Conservation (phyloP, 37 sponge, comb jelly and placozoan genomes). For the Diacarnus erythraeanus region DNA sequence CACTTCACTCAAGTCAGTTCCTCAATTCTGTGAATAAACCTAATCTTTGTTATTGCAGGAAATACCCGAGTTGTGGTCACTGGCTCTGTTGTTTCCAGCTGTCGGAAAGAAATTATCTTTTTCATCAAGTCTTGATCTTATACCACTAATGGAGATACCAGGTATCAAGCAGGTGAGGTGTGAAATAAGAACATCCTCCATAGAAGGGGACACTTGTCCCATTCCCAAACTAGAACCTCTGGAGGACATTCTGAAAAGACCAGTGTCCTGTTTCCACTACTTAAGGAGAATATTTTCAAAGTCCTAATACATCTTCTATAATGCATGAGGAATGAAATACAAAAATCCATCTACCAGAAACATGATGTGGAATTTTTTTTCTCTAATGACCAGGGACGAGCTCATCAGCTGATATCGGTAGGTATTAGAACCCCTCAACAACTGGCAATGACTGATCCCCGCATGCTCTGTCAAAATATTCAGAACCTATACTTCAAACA, state of each 20-base stretch:
- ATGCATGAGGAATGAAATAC: too few relatives aligned
- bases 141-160: slow-evolving; percentile 85
- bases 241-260: too few relatives aligned
- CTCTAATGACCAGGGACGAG: slow-evolving; percentile 65
- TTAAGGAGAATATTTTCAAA: too few relatives aligned
- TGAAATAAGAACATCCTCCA: background rate
- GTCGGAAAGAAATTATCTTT: slow-evolving; percentile 70
- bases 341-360: too few relatives aligned
- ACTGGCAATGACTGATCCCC: slow-evolving; percentile 52
- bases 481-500: slow-evolving; percentile 64
- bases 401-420: slow-evolving; percentile 82
- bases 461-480: slow-evolving; percentile 51
- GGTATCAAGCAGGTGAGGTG: slow-evolving; percentile 81
- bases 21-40: background rate
- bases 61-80: slow-evolving; percentile 82
- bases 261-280: too few relatives aligned
- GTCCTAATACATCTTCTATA: too few relatives aligned
- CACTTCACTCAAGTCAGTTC: slow-evolving; percentile 74
- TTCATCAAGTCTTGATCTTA: slow-evolving; percentile 63
- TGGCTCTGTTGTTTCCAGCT: slow-evolving; percentile 69
- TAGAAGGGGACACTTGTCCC: background rate
- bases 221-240: too few relatives aligned
- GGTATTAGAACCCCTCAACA: slow-evolving; percentile 78
- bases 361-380: background rate
- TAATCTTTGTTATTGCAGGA: slow-evolving; percentile 44